A percentile compares a stretch with the other conserved stretches of the same genome.
phyloP scores from a whole-genome alignment of 2,888 invertebrate genomes.

The Drosophila dives region DNA sequence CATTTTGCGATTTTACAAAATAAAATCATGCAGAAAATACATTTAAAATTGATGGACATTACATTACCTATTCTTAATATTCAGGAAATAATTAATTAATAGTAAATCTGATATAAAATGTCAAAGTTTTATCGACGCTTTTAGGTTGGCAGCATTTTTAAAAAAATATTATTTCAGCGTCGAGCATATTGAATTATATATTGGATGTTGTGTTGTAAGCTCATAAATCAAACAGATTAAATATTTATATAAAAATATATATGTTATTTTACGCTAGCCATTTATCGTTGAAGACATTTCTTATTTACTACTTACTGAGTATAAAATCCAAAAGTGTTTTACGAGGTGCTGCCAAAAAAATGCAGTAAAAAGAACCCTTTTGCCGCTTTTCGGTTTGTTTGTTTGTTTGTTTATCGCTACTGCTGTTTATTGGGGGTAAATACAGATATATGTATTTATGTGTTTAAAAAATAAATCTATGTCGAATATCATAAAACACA shows the following conservation, averaged over 20 bases:
- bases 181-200: background rate
- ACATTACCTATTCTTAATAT: background rate
- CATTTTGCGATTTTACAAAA: background rate
- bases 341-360: constrained; percentile 57
- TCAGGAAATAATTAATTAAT: background rate
- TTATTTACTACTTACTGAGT: background rate
- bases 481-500: constrained; percentile 71
- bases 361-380: constrained; percentile 29
- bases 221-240: constrained; percentile 19
- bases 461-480: constrained; percentile 59
- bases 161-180: background rate
- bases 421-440: background rate
- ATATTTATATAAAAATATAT: constrained; percentile 1
- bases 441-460: constrained; percentile 1
- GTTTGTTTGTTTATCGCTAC: background rate
- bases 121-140: background rate
- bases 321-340: constrained; percentile 68
- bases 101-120: background rate
- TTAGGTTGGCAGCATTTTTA: background rate
- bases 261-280: background rate
- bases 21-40: background rate
- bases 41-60: background rate
- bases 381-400: background rate
- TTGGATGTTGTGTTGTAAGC: constrained; percentile 11
- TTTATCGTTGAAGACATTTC: background rate